phyloP scores from a whole-genome alignment of 2,797 vertebrate genomes.

The Aselliscus stoliczkanus region DNA sequence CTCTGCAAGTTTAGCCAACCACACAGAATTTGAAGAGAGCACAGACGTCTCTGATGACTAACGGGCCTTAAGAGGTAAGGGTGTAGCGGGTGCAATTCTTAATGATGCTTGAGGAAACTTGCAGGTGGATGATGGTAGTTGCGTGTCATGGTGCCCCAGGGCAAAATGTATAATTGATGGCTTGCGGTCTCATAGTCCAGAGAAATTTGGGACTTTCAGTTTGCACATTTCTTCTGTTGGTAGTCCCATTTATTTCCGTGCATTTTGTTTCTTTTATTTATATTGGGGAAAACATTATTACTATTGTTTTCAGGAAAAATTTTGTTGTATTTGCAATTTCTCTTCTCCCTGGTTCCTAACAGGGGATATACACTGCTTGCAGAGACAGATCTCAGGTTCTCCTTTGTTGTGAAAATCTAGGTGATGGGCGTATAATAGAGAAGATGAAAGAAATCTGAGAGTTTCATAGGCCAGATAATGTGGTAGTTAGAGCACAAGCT shows the following conservation, averaged over 20 bases:
- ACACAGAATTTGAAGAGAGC: background rate
- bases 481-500: background rate
- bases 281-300: background rate
- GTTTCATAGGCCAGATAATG: background rate
- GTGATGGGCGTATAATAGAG: background rate
- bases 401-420: background rate
- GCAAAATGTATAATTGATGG: background rate
- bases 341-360: background rate
- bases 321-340: background rate
- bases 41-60: background rate
- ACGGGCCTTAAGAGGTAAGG: background rate
- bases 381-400: background rate
- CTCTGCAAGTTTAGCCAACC: background rate
- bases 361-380: background rate
- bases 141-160: background rate
- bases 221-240: background rate
- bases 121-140: background rate
- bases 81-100: background rate
- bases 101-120: background rate
- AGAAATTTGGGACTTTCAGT: background rate
- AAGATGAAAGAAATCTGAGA: background rate
- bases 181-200: background rate
- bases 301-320: background rate
- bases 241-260: background rate
- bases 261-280: background rate